These are phyloP conservation scores for Empidonax traillii DNA, from an alignment of 2,113 vertebrate genomes.

Conservation along the genomic window DNA sequence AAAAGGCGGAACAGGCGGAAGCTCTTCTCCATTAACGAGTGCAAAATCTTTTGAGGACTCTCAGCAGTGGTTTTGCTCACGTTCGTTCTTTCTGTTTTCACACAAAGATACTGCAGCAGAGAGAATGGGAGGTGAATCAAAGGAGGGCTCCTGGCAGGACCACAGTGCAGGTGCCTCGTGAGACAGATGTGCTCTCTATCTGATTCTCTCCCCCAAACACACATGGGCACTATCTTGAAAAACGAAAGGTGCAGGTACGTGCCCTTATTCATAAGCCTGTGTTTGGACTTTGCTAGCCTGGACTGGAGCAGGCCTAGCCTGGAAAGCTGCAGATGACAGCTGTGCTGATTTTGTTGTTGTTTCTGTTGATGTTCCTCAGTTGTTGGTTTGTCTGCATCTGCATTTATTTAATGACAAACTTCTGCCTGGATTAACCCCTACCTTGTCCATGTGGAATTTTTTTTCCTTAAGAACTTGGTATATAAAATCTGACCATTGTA, in stretches of 20 bases:
- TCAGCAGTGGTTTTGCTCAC: background rate
- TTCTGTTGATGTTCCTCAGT: background rate
- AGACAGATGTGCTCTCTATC: background rate
- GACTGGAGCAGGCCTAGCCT: background rate
- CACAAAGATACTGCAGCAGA: background rate
- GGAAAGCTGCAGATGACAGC: background rate
- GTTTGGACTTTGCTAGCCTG: background rate
- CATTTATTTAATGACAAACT: conserved; percentile 33
- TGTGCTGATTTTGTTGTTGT: background rate
- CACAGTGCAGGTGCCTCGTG: background rate
- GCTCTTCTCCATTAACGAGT: conserved; percentile 86
- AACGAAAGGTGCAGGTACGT: background rate
- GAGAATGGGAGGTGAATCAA: background rate
- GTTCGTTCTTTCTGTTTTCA: background rate
- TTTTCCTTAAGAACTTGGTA: background rate
- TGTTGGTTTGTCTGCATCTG: background rate
- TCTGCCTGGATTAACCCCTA: background rate
- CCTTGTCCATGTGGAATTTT: background rate
- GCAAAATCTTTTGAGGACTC: conserved; percentile 82
- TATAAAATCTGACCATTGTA: background rate
- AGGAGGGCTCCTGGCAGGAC: background rate
- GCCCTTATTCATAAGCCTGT: background rate
- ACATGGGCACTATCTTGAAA: background rate
- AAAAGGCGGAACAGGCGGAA: conserved; percentile 79
- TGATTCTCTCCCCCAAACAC: background rate